phyloP scores from a whole-genome alignment of 2,888 invertebrate genomes.

The Acrobasis consociella region DNA sequence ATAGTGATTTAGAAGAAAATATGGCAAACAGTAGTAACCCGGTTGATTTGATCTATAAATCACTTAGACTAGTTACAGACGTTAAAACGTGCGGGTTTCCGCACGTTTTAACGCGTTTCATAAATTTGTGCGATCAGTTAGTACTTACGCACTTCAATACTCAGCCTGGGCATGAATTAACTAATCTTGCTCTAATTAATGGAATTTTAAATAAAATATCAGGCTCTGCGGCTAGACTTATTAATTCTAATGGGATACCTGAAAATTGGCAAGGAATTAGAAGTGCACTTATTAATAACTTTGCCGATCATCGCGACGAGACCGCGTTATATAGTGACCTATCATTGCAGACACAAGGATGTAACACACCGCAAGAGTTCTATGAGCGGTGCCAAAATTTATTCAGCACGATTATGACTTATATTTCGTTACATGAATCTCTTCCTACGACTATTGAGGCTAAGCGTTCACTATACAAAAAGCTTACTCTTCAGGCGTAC shows the following conservation, averaged over 20 bases:
- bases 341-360: conserved; percentile 22
- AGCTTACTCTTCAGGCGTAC: conserved; percentile 1
- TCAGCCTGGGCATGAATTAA: conserved; percentile 12
- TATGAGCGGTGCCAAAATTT: conserved; percentile 25
- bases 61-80: too few species aligned
- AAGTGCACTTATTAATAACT: conserved; percentile 17
- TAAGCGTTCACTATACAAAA: conserved; percentile 7
- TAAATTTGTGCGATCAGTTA: conserved; percentile 3
- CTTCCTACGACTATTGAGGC: conserved; percentile 24
- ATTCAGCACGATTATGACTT: conserved; percentile 14
- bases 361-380: conserved; percentile 27
- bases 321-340: conserved; percentile 35
- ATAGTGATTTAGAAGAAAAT: too few species aligned
- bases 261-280: conserved; percentile 16
- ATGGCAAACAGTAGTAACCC: too few species aligned
- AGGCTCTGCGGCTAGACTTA: conserved; percentile 12
- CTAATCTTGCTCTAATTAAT: conserved; percentile 2
- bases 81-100: too few species aligned
- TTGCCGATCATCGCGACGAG: conserved; percentile 21
- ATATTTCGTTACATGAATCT: conserved; percentile 3
- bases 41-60: too few species aligned
- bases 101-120: conserved; percentile 32
- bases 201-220: conserved; percentile 20
- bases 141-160: not conserved
- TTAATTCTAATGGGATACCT: conserved; percentile 17